Percentiles rank a stretch among this genome's conserved stretches.
Conservation (phyloP, 1,140 invertebrate species). For the Drosophila sulfurigaster region DNA sequence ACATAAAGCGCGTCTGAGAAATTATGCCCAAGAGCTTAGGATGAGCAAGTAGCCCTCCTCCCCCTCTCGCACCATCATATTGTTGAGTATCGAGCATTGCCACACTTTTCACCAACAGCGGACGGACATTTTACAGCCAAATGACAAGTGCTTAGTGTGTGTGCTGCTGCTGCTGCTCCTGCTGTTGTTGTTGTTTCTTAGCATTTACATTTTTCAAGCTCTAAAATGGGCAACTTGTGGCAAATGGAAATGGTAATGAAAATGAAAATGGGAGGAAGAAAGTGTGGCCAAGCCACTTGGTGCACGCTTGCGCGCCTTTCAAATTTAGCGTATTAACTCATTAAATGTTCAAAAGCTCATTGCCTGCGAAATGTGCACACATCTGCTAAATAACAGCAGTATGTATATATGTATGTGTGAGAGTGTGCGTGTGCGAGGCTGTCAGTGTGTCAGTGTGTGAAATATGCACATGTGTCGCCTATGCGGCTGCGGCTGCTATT, state of each 20-base stretch:
- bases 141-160: slow-evolving; percentile 71
- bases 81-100: slow-evolving; percentile 59
- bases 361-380: slow-evolving; percentile 80
- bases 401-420: neutral
- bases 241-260: neutral
- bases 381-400: slow-evolving; percentile 29
- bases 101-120: slow-evolving; percentile 56
- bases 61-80: slow-evolving; percentile 16
- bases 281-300: slow-evolving; percentile 63
- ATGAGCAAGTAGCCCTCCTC: slow-evolving; percentile 32
- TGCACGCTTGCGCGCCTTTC: slow-evolving; percentile 75
- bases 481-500: slow-evolving; percentile 39
- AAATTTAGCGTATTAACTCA: slow-evolving; percentile 81
- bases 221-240: slow-evolving; percentile 52
- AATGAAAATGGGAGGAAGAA: slow-evolving; percentile 38
- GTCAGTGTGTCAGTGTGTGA: slow-evolving; percentile 19
- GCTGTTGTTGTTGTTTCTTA: slow-evolving; percentile 16
- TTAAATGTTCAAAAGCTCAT: slow-evolving; percentile 80
- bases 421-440: slow-evolving; percentile 15
- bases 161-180: slow-evolving; percentile 23
- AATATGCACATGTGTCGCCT: slow-evolving; percentile 66
- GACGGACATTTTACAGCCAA: slow-evolving; percentile 60
- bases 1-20: slow-evolving; percentile 52
- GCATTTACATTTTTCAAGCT: slow-evolving; percentile 64
- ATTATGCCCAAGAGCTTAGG: slow-evolving; percentile 69